Percentiles rank a stretch among this genome's conserved stretches.
Conservation (phyloP, 2,888 invertebrate species). For the Apotomis betuletana region DNA sequence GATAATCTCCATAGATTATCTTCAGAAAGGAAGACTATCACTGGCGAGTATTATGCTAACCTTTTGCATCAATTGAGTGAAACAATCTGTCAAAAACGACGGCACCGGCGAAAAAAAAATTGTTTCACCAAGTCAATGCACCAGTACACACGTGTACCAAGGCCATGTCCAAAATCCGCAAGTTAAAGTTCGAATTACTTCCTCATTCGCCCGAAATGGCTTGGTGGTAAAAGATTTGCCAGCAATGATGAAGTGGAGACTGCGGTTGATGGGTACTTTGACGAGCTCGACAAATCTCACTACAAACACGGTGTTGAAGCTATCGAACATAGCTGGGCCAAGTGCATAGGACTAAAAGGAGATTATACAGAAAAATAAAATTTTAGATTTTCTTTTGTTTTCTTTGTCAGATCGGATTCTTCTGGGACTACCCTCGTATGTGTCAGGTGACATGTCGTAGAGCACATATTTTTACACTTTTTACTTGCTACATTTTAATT, state of each 20-base stretch:
- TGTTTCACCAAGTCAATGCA: no score
- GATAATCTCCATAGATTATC: no score
- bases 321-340: constrained; percentile 17
- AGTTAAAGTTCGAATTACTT: no score
- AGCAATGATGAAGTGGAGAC: constrained; percentile 13
- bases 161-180: no score
- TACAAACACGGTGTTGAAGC: constrained; percentile 21
- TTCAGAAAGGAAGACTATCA: neutral
- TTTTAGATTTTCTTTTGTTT: constrained; percentile 8
- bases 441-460: no score
- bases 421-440: no score
- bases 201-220: neutral
- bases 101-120: neutral
- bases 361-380: constrained; percentile 11
- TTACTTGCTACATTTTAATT: no score
- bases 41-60: constrained; percentile 4
- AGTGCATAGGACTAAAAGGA: constrained; percentile 19
- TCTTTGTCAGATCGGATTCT: no score
- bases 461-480: no score
- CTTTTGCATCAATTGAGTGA: constrained; percentile 3
- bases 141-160: no score
- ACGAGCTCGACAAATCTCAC: constrained; percentile 21
- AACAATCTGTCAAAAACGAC: constrained; percentile 3
- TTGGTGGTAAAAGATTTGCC: no score
- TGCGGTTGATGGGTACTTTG: constrained; percentile 22